phyloP scores from a whole-genome alignment of 1,140 invertebrate genomes.

The Galendromus occidentalis region DNA sequence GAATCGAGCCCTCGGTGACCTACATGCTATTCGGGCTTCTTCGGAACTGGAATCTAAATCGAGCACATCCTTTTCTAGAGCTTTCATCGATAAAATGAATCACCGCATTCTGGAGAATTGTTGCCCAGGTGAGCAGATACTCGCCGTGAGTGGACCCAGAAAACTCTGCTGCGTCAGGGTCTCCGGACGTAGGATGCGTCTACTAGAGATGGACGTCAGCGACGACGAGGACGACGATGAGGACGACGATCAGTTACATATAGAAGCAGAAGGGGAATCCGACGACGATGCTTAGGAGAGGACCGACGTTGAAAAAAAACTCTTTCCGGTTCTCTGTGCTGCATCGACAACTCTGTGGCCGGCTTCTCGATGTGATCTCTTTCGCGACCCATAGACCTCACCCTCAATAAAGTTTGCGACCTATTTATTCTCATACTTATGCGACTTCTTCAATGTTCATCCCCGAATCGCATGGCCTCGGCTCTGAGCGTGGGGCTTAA shows the following conservation, averaged over 20 bases:
- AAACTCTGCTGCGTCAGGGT: not conserved
- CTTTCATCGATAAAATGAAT: conserved; percentile 5
- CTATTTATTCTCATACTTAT: no score
- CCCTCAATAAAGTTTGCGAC: no score
- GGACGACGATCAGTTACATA: not conserved
- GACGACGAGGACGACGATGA: conserved; percentile 3
- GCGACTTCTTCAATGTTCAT: no score
- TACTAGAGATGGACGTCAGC: conserved; percentile 8
- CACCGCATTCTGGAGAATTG: not conserved
- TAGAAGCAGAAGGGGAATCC: not conserved
- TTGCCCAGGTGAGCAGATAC: not conserved
- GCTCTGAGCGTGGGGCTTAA: no score
- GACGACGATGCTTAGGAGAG: not conserved
- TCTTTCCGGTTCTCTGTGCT: not conserved
- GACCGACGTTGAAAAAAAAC: not conserved
- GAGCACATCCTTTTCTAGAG: not conserved
- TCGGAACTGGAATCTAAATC: not conserved
- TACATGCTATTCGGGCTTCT: not conserved
- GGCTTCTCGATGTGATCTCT: no score
- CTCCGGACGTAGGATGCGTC: not conserved
- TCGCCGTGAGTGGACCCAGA: not conserved
- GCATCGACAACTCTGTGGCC: no score
- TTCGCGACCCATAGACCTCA: no score
- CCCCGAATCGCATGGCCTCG: no score
- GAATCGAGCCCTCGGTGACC: not conserved